Evolutionary conservation across 2,797 vertebrate genomes (phyloP).

Genomic region (Gobionotothen gibberifrons): DNA sequence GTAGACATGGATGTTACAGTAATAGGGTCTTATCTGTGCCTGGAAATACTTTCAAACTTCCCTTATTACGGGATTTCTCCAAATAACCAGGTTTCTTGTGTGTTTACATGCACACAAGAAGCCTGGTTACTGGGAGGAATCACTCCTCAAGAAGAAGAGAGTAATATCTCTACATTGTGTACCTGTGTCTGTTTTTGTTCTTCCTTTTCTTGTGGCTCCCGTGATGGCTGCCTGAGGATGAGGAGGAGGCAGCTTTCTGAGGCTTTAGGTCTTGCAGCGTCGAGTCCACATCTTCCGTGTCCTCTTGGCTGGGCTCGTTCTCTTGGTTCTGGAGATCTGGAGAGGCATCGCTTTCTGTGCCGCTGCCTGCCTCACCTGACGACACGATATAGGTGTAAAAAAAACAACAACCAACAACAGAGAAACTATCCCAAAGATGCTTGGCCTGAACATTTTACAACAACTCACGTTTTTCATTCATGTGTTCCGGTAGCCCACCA

Average conservation of each 20-base stretch:
- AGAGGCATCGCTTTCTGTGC: constrained; percentile 96
- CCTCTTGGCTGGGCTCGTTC: constrained; percentile 96
- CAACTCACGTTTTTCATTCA: constrained; percentile 97
- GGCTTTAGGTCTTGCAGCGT: constrained; percentile 95
- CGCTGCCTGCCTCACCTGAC: constrained; percentile 94
- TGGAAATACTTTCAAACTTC: background rate
- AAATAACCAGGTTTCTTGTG: background rate
- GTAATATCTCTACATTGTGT: constrained; percentile 12
- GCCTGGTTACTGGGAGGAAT: no score
- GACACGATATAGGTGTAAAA: no score
- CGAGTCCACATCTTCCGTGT: constrained; percentile 93
- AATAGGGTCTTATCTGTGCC: no score
- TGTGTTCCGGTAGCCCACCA: constrained; percentile 96
- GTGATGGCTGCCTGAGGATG: constrained; percentile 94
- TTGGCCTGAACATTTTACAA: background rate
- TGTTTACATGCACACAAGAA: background rate
- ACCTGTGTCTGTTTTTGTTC: constrained; percentile 99
- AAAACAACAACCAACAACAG: no score
- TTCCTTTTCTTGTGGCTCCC: constrained; percentile 98
- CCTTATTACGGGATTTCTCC: background rate
- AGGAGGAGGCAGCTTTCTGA: constrained; percentile 95
- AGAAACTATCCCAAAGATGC: accelerated
- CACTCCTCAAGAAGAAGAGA: background rate
- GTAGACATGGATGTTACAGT: background rate
- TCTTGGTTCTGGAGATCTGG: constrained; percentile 99